Percentiles rank a stretch among this genome's conserved stretches.
These are phyloP conservation scores for Bombylius discolor DNA, from an alignment of 2,888 invertebrate genomes.

Conservation along the genomic window DNA sequence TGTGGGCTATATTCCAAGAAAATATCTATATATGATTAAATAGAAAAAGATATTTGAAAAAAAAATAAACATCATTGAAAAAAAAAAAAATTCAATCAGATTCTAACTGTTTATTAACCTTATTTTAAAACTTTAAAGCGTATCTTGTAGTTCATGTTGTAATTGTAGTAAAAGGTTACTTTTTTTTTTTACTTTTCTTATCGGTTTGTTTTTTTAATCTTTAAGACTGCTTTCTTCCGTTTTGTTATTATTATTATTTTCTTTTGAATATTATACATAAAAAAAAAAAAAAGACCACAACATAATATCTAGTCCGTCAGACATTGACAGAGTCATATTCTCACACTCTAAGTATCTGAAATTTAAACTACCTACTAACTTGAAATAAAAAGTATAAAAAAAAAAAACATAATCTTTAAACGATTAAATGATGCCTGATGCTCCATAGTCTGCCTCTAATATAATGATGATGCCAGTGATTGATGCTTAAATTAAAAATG, in stretches of 20 bases:
- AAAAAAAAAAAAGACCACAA: neutral
- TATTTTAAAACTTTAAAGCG: conserved; percentile 3
- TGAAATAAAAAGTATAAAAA: too few relatives aligned
- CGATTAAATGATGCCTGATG: too few relatives aligned
- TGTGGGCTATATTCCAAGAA: conserved; percentile 7
- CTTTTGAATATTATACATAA: neutral
- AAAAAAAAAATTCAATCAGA: conserved; percentile 6
- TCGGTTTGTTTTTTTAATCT: neutral
- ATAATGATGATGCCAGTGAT: too few relatives aligned
- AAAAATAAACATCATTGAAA: neutral
- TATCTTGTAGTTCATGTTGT: conserved; percentile 2
- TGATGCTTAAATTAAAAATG: too few relatives aligned
- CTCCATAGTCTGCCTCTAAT: too few relatives aligned
- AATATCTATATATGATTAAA: neutral
- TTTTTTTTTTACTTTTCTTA: neutral
- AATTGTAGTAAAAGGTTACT: conserved; percentile 9
- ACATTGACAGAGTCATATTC: too few relatives aligned
- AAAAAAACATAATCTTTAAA: too few relatives aligned
- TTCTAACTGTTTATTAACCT: conserved; percentile 15
- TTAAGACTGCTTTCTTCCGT: conserved; percentile 5
- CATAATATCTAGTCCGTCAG: neutral
- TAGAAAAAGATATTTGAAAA: neutral
- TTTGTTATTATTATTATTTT: neutral
- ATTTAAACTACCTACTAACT: too few relatives aligned
- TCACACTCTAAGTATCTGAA: too few relatives aligned